phyloP scores from a whole-genome alignment of 2,797 vertebrate species.

The Crocodylus rhombifer region DNA sequence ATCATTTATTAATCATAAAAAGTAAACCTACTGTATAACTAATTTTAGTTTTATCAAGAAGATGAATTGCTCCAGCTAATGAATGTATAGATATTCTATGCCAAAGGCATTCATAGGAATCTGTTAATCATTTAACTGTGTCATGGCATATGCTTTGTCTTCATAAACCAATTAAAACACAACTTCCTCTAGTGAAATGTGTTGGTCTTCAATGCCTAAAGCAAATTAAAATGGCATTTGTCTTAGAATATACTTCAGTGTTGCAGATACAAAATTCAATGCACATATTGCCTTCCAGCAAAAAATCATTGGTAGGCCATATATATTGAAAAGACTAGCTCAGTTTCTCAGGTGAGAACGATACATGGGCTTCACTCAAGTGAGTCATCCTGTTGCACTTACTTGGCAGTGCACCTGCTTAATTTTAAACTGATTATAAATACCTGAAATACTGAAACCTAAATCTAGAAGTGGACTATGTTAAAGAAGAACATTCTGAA shows the following conservation, averaged over 20 bases:
- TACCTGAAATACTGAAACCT: neutral
- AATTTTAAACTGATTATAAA: neutral
- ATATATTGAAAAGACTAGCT: neutral
- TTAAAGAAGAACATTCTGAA: neutral
- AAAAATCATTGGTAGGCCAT: slow-evolving; percentile 26
- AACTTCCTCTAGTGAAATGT: slow-evolving; percentile 77
- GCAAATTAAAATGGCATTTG: slow-evolving; percentile 81
- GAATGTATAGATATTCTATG: slow-evolving; percentile 84
- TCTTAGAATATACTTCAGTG: slow-evolving; percentile 66
- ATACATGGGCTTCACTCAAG: rapidly evolving
- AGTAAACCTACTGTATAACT: slow-evolving; percentile 85
- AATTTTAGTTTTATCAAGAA: slow-evolving; percentile 87
- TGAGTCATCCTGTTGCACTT: neutral
- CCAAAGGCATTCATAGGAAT: slow-evolving; percentile 83
- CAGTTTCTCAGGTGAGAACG: neutral
- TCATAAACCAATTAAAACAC: slow-evolving; percentile 85
- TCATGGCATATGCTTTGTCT: slow-evolving; percentile 85
- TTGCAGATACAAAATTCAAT: slow-evolving; percentile 29
- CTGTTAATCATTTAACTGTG: slow-evolving; percentile 87
- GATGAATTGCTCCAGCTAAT: slow-evolving; percentile 85
- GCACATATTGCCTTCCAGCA: slow-evolving; percentile 54
- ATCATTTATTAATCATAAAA: slow-evolving; percentile 86
- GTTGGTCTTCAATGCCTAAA: slow-evolving; percentile 77
- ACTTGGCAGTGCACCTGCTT: neutral
- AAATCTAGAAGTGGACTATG: neutral